Base-by-base conservation (phyloP, 2,888 invertebrate genomes). In the Glomeris marginata region DNA sequence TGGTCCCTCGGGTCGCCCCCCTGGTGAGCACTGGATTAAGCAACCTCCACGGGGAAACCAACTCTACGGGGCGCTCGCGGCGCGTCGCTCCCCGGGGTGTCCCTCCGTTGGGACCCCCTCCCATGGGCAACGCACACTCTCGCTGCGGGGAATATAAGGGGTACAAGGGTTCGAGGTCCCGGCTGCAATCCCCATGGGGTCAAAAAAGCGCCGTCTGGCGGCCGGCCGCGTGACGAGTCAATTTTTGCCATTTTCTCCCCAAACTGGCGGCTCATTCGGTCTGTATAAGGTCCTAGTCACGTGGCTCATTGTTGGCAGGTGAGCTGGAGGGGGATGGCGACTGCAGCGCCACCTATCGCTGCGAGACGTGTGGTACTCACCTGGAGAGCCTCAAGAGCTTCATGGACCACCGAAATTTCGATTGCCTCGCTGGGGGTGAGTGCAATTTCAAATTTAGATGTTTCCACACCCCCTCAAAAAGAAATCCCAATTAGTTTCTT, bases 331-430 rank as follows among this genome's bases (percentile, higher is more conserved):
- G 21, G n/a, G 16, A 15, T 41, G 41, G 41, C 18, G 20, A 13
- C 13, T 41, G 20, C 16, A 20, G 22, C 34, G 42, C 21, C 16
- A 43, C 47, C 42, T 51, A 51, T 38, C 35, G 46, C 21, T 54
- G 54, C 33, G 54, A 54, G 36, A 52, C 47, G 15, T 54, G 54
- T 21, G 54, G 54, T 36, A 33, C 52, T 22, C 40, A 43, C 20
- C 34, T 54, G 47, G 50, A 44, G 28, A 52, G 49, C 45, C 38
- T 54, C 15, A 54, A 49, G 35, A 46, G 43, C 28, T 54, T 54
- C 46, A 54, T 54, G 54, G 54, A 54, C 41, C 54, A 54, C 44
- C 38, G 54, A 28, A 54, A 54, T 37, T 54, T 54, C 42, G 54
- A 54, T 13, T 54, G 54, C 41, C 38, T 50, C 20, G 52, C 54